Conservation (phyloP, 2,113 vertebrate genomes). For the Laterallus jamaicensis region DNA sequence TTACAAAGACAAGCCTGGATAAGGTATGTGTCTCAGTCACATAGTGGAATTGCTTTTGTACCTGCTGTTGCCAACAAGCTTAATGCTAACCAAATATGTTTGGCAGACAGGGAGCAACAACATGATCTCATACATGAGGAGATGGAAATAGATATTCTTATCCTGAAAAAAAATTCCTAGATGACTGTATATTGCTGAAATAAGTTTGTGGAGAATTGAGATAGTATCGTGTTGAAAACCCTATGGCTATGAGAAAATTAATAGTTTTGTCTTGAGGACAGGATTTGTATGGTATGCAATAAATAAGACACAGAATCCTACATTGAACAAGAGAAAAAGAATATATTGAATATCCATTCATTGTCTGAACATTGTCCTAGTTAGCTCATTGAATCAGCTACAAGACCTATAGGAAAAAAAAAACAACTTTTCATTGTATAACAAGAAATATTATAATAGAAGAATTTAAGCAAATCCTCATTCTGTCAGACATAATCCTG, state of each 20-base stretch:
- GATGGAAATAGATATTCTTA: not conserved
- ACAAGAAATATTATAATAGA: not conserved
- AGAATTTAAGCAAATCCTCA: not conserved
- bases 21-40: not conserved
- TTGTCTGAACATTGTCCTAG: not conserved
- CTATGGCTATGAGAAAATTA: not conserved
- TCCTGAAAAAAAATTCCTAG: not conserved
- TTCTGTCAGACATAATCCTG: not conserved
- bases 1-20: not conserved
- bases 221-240: not conserved
- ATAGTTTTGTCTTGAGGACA: not conserved
- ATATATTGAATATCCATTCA: not conserved
- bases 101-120: accelerated
- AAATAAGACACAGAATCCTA: not conserved
- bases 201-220: not conserved
- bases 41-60: not conserved
- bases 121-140: not conserved
- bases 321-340: not conserved
- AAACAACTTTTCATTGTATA: not conserved
- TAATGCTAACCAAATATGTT: not conserved
- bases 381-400: not conserved
- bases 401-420: not conserved
- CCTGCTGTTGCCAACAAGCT: not conserved
- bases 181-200: not conserved
- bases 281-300: not conserved